A percentile compares a stretch with the other conserved stretches of the same genome.
These are phyloP conservation scores for Sus cebifrons DNA, from an alignment of 2,797 vertebrate species.

Conservation along the genomic window DNA sequence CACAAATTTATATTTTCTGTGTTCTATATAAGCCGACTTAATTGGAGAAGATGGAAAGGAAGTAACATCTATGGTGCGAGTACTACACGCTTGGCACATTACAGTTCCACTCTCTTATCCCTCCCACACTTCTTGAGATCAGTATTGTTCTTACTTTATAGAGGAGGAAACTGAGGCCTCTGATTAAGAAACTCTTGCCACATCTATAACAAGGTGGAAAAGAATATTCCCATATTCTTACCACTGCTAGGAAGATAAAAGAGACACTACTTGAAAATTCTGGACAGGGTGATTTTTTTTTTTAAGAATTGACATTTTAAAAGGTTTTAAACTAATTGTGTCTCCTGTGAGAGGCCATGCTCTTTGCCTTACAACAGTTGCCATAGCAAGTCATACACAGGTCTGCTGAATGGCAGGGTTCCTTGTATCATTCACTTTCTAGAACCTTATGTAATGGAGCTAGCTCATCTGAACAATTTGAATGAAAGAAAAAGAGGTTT, in stretches of 20 bases:
- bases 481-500: not conserved
- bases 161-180: not conserved
- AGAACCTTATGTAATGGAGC: not conserved
- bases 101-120: not conserved
- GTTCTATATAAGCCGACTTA: not conserved
- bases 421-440: not conserved
- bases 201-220: not conserved
- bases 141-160: not conserved
- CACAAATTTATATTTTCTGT: not conserved
- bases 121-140: not conserved
- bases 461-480: not conserved
- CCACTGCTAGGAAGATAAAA: not conserved
- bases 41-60: not conserved
- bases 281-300: not conserved
- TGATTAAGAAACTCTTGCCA: not conserved
- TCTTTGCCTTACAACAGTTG: not conserved
- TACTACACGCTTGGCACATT: not conserved
- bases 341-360: not conserved
- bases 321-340: not conserved
- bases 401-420: not conserved
- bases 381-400: not conserved
- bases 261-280: not conserved
- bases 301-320: not conserved
- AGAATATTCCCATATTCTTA: not conserved
- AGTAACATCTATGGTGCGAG: not conserved